phyloP scores from a whole-genome alignment of 2,797 vertebrate species.

The Phrynocephalus vlangalii region DNA sequence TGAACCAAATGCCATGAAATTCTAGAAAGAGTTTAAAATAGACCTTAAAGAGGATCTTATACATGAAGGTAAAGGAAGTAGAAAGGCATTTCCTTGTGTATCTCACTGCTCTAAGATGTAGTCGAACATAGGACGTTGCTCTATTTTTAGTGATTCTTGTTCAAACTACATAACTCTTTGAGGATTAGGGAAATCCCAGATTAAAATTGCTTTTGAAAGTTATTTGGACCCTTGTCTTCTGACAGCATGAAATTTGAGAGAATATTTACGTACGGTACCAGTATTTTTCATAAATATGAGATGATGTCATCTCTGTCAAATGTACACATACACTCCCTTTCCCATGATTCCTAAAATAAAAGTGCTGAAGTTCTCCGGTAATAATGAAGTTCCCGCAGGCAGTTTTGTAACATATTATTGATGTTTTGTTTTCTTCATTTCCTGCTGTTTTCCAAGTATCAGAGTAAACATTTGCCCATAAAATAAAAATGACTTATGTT shows the following conservation, averaged over 20 bases:
- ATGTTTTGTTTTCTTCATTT: conserved; percentile 1
- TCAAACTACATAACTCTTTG: neutral
- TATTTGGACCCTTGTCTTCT: conserved; percentile 37
- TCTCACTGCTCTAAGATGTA: neutral
- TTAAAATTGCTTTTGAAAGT: conserved; percentile 32
- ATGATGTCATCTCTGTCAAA: conserved; percentile 60
- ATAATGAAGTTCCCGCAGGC: conserved; percentile 33
- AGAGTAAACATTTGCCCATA: neutral
- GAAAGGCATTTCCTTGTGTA: neutral
- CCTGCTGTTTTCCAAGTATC: neutral
- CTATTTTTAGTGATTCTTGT: neutral
- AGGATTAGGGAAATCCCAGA: conserved; percentile 1
- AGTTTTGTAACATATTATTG: neutral
- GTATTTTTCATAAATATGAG: conserved; percentile 2
- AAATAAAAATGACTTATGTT: conserved; percentile 30
- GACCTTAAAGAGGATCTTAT: neutral
- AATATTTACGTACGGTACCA: neutral
- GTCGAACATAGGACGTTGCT: neutral
- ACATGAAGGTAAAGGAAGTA: neutral
- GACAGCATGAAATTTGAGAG: conserved; percentile 3
- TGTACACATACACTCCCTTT: conserved; percentile 69
- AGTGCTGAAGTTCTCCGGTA: conserved; percentile 55
- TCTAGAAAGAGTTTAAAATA: neutral
- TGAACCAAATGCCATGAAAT: neutral
- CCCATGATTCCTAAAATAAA: conserved; percentile 47